A percentile compares a stretch with the other conserved stretches of the same genome.
phyloP scores from a whole-genome alignment of 2,888 invertebrate genomes.

The Agrochola litura region DNA sequence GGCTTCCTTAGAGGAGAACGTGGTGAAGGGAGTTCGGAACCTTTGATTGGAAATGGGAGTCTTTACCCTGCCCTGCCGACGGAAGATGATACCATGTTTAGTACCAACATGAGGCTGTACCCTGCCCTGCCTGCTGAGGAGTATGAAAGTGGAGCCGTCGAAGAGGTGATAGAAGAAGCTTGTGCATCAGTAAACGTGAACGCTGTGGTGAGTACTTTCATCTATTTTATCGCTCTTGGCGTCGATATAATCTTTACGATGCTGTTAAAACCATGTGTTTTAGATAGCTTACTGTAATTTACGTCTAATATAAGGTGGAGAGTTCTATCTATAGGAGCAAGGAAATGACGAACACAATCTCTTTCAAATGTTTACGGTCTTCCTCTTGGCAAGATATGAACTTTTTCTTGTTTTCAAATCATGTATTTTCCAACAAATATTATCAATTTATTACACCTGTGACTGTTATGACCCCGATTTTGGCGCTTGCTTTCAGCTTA shows the following conservation, averaged over 20 bases:
- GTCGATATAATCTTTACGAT: slow-evolving; percentile 43
- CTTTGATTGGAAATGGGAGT: slow-evolving; percentile 77
- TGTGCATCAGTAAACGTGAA: slow-evolving; percentile 86
- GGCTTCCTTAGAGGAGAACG: slow-evolving; percentile 84
- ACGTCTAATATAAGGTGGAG: neutral
- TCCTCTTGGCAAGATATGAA: slow-evolving; percentile 51
- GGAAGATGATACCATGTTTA: slow-evolving; percentile 82
- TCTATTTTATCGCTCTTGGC: slow-evolving; percentile 31
- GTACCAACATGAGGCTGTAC: slow-evolving; percentile 81
- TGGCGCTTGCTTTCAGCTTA: neutral
- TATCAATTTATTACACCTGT: neutral
- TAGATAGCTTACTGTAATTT: slow-evolving; percentile 28
- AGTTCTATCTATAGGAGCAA: slow-evolving; percentile 40
- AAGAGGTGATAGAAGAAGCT: slow-evolving; percentile 85
- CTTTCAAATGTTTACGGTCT: slow-evolving; percentile 28
- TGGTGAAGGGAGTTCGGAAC: slow-evolving; percentile 76
- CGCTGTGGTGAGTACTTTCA: slow-evolving; percentile 81
- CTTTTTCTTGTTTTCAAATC: slow-evolving; percentile 17
- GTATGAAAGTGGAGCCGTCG: slow-evolving; percentile 86
- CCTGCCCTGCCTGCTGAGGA: slow-evolving; percentile 86
- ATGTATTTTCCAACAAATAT: neutral
- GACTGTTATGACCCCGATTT: neutral
- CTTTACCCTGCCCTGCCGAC: slow-evolving; percentile 83
- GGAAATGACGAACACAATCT: slow-evolving; percentile 44
- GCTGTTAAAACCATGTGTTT: slow-evolving; percentile 44